Evolutionary conservation across 37 sponge, comb jelly and placozoan genomes (phyloP).

Genomic region (Hexactinellida sp.): DNA sequence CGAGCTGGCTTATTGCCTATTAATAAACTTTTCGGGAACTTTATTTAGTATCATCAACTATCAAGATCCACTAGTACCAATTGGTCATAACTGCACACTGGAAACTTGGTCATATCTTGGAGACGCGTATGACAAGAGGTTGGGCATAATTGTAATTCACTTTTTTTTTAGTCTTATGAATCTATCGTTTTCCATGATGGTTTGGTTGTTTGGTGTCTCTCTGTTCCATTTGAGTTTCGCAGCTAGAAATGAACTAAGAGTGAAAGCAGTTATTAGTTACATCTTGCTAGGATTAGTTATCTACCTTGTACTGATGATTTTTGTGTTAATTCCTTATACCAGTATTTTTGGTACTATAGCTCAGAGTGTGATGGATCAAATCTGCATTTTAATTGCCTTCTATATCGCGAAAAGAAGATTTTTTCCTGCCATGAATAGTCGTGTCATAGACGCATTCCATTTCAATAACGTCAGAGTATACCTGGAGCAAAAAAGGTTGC

Average conservation of each 20-base stretch:
- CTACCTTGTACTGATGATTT: background rate
- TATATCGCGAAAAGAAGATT: background rate
- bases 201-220: constrained; percentile 11
- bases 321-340: background rate
- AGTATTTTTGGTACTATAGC: background rate
- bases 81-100: background rate
- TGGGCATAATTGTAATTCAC: background rate
- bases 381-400: background rate
- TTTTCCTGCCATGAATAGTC: constrained; percentile 13
- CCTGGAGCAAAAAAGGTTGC: background rate
- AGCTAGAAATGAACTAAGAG: background rate
- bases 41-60: background rate
- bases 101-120: background rate
- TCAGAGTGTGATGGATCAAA: background rate
- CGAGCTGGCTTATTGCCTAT: background rate
- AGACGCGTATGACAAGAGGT: background rate
- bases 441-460: background rate
- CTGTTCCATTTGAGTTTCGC: background rate
- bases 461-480: background rate
- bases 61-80: background rate
- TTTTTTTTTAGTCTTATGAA: background rate
- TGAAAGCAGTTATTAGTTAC: background rate
- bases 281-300: background rate
- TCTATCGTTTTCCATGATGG: background rate
- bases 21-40: background rate